A percentile compares a stretch with the other conserved stretches of the same genome.
phyloP scores from a whole-genome alignment of 2,888 invertebrate genomes.

The Dastarcus helophoroides region DNA sequence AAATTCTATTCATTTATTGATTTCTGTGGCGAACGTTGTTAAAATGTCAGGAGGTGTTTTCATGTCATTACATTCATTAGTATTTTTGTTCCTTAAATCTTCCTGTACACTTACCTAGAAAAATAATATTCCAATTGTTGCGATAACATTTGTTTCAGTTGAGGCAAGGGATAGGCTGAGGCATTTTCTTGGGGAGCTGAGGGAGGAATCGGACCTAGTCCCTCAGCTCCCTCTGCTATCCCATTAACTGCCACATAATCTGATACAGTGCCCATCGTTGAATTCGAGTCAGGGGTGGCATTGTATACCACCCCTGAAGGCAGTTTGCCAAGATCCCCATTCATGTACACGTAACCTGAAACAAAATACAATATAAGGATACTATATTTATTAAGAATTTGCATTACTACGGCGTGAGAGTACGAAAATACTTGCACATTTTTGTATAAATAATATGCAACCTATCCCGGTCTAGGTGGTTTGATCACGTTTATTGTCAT shows the following conservation, averaged over 20 bases:
- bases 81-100: too few species aligned
- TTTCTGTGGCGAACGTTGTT: too few species aligned
- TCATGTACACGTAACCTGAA: constrained; percentile 67
- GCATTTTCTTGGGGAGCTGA: constrained; percentile 39
- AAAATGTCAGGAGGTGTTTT: too few species aligned
- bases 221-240: constrained; percentile 36
- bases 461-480: too few species aligned
- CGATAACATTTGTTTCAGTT: constrained; percentile 66
- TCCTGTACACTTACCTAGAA: constrained; percentile 64
- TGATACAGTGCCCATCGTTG: constrained; percentile 26
- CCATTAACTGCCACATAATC: constrained; percentile 32
- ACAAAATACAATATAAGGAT: constrained; percentile 7
- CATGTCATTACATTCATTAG: too few species aligned
- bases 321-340: constrained; percentile 70
- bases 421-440: too few species aligned
- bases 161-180: constrained; percentile 53
- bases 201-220: constrained; percentile 36
- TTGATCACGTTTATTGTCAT: too few species aligned
- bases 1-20: too few species aligned
- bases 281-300: constrained; percentile 55
- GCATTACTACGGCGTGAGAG: too few species aligned
- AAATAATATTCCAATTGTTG: constrained; percentile 83
- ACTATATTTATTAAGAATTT: too few species aligned
- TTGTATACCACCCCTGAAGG: constrained; percentile 58
- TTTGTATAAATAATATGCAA: too few species aligned